Percentiles rank a stretch among this genome's conserved stretches.
Conservation (phyloP, 2,888 invertebrate genomes). For the Sarcophaga variegata region DNA sequence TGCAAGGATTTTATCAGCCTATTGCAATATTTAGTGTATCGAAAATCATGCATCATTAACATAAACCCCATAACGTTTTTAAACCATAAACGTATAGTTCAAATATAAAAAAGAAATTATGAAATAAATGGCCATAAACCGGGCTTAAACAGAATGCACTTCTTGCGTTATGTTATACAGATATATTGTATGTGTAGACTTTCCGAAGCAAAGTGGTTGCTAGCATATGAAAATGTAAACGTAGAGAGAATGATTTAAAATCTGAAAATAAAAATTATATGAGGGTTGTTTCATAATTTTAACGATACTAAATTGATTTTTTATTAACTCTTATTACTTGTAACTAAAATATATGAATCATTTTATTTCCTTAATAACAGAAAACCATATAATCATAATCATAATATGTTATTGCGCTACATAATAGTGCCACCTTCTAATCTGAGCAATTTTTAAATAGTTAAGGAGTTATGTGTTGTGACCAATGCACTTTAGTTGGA, state of each 20-base stretch:
- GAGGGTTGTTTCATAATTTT: background rate
- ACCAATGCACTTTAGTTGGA: too few relatives aligned
- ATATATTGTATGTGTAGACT: background rate
- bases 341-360: too few relatives aligned
- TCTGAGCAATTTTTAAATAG: too few relatives aligned
- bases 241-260: background rate
- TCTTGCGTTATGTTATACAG: background rate
- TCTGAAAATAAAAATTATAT: background rate
- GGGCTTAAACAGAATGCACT: background rate
- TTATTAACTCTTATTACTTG: too few relatives aligned
- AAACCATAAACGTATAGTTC: slow-evolving; percentile 22
- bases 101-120: slow-evolving; percentile 18
- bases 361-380: too few relatives aligned
- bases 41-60: background rate
- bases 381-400: too few relatives aligned
- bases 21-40: slow-evolving; percentile 28
- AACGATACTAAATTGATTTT: too few relatives aligned
- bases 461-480: too few relatives aligned
- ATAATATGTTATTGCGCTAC: too few relatives aligned
- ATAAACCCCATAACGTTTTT: background rate
- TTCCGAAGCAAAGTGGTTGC: too few relatives aligned
- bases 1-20: slow-evolving; percentile 66
- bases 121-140: slow-evolving; percentile 31
- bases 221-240: background rate
- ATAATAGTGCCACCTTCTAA: too few relatives aligned